A percentile compares a stretch with the other conserved stretches of the same genome.
Evolutionary conservation across 2,888 invertebrate genomes (phyloP).

Genomic region (Epiblema foenella): DNA sequence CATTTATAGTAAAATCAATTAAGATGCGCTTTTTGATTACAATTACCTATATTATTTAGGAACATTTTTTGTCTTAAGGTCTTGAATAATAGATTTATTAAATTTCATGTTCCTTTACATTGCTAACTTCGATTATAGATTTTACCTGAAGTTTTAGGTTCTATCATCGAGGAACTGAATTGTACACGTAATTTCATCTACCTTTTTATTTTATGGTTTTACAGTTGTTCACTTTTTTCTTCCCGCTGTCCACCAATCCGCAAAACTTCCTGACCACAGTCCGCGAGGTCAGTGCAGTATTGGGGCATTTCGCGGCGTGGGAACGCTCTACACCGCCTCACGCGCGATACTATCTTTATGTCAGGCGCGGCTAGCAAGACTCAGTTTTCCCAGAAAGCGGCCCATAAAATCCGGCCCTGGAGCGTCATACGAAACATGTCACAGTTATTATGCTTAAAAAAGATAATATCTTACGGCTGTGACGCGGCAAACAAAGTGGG

Average conservation of each 20-base stretch:
- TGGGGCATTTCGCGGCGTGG: conserved; percentile 68
- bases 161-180: background rate
- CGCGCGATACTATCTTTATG: conserved; percentile 77
- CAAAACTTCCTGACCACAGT: background rate
- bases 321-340: conserved; percentile 65
- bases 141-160: background rate
- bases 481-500: conserved; percentile 70
- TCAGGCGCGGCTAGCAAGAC: conserved; percentile 65
- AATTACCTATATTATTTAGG: background rate
- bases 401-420: conserved; percentile 78
- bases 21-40: background rate
- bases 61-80: background rate
- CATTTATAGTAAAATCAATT: background rate
- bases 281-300: conserved; percentile 45
- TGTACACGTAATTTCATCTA: background rate
- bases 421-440: conserved; percentile 80
- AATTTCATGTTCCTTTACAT: background rate
- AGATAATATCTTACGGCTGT: conserved; percentile 79
- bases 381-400: conserved; percentile 78
- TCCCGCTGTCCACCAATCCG: background rate
- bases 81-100: background rate
- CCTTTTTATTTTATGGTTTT: background rate
- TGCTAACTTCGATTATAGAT: background rate
- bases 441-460: conserved; percentile 83
- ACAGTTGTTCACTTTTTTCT: background rate